Evolutionary conservation across 37 sponge, comb jelly and placozoan genomes (phyloP).

Genomic region (Mnemiopsis leidyi): DNA sequence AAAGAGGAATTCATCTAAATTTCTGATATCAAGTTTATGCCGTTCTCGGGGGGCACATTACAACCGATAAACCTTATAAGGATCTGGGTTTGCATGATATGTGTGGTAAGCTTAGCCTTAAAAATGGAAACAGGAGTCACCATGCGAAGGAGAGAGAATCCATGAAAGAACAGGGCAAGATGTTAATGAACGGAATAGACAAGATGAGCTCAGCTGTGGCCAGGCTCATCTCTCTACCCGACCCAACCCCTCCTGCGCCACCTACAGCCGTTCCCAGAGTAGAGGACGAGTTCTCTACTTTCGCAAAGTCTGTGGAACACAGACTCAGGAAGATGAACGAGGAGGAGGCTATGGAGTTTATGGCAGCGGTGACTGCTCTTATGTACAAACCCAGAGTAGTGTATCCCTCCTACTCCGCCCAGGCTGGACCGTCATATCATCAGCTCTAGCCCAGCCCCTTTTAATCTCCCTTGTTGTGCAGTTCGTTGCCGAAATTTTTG

Average conservation of each 20-base stretch:
- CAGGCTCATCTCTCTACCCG: slow-evolving; percentile 6
- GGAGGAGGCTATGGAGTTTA: background rate
- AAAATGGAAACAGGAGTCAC: background rate
- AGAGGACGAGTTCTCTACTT: slow-evolving; percentile 4
- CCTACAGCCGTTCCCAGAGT: background rate
- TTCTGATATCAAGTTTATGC: no score
- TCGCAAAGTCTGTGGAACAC: background rate
- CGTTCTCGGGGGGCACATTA: no score
- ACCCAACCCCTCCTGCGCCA: slow-evolving; percentile 8
- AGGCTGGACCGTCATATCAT: background rate
- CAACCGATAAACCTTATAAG: no score
- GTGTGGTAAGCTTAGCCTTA: background rate
- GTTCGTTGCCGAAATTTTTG: background rate
- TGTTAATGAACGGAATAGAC: background rate
- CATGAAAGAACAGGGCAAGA: background rate
- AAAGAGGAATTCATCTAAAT: no score
- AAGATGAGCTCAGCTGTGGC: slow-evolving; percentile 6
- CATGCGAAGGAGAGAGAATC: slow-evolving; percentile 5
- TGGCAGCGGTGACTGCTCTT: slow-evolving; percentile 4
- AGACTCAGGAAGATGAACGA: background rate
- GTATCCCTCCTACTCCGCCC: slow-evolving; percentile 7
- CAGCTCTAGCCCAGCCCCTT: background rate
- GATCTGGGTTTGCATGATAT: no score
- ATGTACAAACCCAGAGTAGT: background rate
- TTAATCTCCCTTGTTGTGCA: background rate